Evolutionary conservation across 2,113 vertebrate genomes (phyloP).

Genomic region (Gallinago undulata): DNA sequence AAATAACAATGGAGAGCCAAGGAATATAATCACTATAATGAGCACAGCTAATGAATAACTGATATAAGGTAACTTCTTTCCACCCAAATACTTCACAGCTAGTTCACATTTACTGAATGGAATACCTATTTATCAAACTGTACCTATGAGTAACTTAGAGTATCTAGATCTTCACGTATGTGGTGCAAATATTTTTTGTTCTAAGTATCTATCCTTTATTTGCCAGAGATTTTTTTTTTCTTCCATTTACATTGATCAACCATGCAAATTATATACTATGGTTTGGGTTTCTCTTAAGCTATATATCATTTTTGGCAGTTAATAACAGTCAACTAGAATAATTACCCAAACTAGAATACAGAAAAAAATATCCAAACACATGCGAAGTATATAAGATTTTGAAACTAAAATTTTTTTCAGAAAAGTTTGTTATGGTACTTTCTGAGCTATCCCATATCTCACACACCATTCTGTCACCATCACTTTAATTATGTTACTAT

Average conservation of each 20-base stretch:
- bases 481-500: neutral
- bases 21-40: neutral
- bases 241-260: neutral
- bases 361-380: neutral
- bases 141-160: neutral
- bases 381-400: neutral
- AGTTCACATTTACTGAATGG: neutral
- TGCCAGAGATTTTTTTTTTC: neutral
- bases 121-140: neutral
- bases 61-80: neutral
- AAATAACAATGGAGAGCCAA: neutral
- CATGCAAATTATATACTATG: neutral
- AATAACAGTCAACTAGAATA: neutral
- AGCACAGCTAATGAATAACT: neutral
- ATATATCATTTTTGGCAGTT: neutral
- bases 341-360: neutral
- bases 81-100: neutral
- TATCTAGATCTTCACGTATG: neutral
- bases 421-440: neutral
- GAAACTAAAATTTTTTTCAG: neutral
- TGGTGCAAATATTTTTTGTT: neutral
- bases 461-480: neutral
- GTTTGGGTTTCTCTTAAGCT: neutral
- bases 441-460: neutral
- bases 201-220: neutral